Evolutionary conservation across 2,797 vertebrate genomes (phyloP), one percentile per base, ranked within the genome.

Genomic region (Brachymystax lenok): DNA sequence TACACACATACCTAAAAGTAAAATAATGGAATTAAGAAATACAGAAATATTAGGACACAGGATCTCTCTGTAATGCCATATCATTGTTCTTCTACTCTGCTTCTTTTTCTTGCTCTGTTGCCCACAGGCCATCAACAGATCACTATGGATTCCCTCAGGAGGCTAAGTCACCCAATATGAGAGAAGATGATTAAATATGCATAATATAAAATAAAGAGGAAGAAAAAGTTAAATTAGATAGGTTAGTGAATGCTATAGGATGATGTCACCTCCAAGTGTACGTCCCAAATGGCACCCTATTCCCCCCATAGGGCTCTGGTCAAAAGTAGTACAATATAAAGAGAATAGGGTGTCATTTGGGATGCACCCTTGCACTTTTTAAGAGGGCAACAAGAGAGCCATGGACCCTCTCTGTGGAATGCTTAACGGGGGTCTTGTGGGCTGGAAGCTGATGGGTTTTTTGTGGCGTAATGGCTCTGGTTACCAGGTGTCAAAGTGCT

Each of bases 341-440:
- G 52, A 17, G 52, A 19, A 5, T 56, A 5, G 17, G 4, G 17
- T 19, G 17, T 56, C 17, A 56, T 56, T 56, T 56, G 16, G 52
- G 52, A 56, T 4, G 52, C 19, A n/a, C 5, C 0, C 52, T 56
- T 19, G 4, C 1, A 17, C 52, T n/a, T 56, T 56, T 56, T 56
- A n/a, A 19, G 17, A 71, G 46, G 69, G 69, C 40, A 51, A 71
- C 46, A 27, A 13, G 69, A 71, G 69, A 71, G 21, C n/a, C 40
- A 27, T 12, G n/a, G 69, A 16, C 12, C 1, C n/a, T 40, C 69
- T 50, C 69, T 14, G 46, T 71, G n/a, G 19, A 52, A 21, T 52
- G 46, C 69, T 8, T 51, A 40, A 13, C 21, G 46, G 28, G 46
- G 35, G 4, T 21, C 52, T 24, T 24, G 69, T 70, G 35, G 69